Evolutionary conservation across 2,113 vertebrate species (phyloP).

Genomic region (western clawed frog (Xenopus tropicalis)): DNA sequence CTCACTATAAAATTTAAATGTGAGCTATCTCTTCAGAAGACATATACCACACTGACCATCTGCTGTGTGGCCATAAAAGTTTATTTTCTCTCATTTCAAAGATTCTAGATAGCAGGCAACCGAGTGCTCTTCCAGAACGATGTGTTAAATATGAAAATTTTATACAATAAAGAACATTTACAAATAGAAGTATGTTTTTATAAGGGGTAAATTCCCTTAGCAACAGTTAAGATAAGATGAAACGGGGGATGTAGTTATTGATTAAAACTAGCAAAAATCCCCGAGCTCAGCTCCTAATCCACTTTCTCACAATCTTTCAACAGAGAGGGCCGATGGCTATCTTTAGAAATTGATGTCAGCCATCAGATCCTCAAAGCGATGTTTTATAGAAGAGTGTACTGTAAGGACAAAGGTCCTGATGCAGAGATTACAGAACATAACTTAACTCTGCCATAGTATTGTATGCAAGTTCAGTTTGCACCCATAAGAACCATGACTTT

Average conservation of each 20-base stretch:
- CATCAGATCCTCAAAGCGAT: too few relatives aligned
- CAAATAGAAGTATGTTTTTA: neutral
- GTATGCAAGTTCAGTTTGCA: too few relatives aligned
- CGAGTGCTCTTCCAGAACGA: slow-evolving; percentile 15
- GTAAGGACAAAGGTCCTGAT: too few relatives aligned
- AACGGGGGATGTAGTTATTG: neutral
- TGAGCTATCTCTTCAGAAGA: slow-evolving; percentile 45
- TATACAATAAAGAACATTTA: slow-evolving; percentile 15
- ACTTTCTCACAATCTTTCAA: too few relatives aligned
- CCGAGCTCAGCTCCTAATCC: too few relatives aligned
- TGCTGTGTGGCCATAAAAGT: slow-evolving; percentile 41
- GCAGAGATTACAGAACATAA: too few relatives aligned
- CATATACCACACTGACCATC: slow-evolving; percentile 45
- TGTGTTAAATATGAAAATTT: slow-evolving; percentile 37
- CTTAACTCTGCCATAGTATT: too few relatives aligned
- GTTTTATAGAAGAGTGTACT: too few relatives aligned
- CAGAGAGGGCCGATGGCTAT: too few relatives aligned
- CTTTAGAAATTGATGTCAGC: too few relatives aligned
- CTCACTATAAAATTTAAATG: slow-evolving; percentile 45
- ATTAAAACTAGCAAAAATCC: too few relatives aligned
- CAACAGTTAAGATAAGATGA: neutral
- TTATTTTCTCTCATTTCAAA: slow-evolving; percentile 39
- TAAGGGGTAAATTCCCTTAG: neutral
- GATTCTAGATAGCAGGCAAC: slow-evolving; percentile 27
- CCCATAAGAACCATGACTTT: too few relatives aligned